Conservation (phyloP, 2,797 vertebrate genomes). For the Sebastes alutus region DNA sequence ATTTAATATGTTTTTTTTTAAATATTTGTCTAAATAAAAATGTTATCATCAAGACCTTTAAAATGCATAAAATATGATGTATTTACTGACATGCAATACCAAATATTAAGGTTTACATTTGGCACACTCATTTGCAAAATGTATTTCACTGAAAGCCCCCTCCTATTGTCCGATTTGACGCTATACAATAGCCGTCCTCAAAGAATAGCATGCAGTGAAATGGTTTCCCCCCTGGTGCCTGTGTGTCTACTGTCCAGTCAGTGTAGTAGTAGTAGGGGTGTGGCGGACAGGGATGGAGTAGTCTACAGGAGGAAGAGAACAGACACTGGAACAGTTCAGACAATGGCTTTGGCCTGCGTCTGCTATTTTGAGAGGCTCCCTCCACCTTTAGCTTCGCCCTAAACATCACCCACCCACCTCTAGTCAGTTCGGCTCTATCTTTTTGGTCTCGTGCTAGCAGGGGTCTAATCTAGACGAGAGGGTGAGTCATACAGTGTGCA, state of each 20-base stretch:
- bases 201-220: constrained; percentile 51
- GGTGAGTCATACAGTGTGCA: constrained; percentile 45
- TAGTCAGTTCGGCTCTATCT: neutral
- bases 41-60: neutral
- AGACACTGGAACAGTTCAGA: constrained; percentile 63
- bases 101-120: constrained; percentile 21
- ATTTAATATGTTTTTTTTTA: too few relatives aligned
- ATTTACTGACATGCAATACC: neutral
- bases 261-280: constrained; percentile 35
- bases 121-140: constrained; percentile 4
- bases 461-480: constrained; percentile 29
- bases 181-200: constrained; percentile 53
- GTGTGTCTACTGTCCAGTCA: constrained; percentile 68
- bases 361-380: constrained; percentile 73
- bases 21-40: too few relatives aligned
- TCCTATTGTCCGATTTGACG: constrained; percentile 31
- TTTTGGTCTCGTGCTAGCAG: constrained; percentile 25
- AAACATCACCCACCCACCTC: constrained; percentile 36
- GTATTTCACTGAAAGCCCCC: neutral
- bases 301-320: constrained; percentile 48
- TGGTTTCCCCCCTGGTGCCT: constrained; percentile 73
- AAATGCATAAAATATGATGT: neutral
- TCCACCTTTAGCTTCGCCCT: constrained; percentile 46
- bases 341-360: constrained; percentile 63
- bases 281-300: constrained; percentile 28